phyloP scores from a whole-genome alignment of 2,797 vertebrate genomes.

The Centropyge bicolor region DNA sequence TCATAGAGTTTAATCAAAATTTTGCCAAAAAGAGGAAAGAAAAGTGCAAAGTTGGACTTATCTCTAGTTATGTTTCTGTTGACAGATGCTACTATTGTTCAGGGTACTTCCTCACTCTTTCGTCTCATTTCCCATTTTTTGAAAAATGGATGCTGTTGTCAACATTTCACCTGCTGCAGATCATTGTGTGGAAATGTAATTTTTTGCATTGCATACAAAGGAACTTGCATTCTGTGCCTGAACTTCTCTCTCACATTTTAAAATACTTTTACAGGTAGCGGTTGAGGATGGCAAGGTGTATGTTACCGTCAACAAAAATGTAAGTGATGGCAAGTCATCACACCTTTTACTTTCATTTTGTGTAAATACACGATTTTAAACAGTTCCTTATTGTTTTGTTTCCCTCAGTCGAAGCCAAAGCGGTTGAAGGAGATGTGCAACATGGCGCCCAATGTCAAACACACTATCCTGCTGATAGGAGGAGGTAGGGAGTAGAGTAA shows the following conservation, averaged over 20 bases:
- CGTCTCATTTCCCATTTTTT: background rate
- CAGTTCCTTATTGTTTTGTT: background rate
- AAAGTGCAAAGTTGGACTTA: background rate
- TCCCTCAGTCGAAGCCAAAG: constrained; percentile 63
- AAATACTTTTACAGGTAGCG: constrained; percentile 82
- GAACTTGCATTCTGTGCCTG: background rate
- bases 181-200: background rate
- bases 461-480: constrained; percentile 84
- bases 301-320: constrained; percentile 86
- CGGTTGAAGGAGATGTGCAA: constrained; percentile 85
- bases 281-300: constrained; percentile 87
- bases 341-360: background rate
- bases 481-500: constrained; percentile 79
- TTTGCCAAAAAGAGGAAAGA: background rate
- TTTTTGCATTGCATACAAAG: background rate
- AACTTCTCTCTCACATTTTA: background rate
- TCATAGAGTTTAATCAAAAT: background rate
- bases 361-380: background rate
- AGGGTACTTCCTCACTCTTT: background rate
- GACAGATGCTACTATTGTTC: background rate
- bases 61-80: background rate
- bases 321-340: constrained; percentile 62
- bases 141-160: background rate
- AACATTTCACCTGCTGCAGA: background rate
- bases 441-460: constrained; percentile 61